Conservation (phyloP, 2,888 invertebrate genomes). For the Drosophila ustulata region DNA sequence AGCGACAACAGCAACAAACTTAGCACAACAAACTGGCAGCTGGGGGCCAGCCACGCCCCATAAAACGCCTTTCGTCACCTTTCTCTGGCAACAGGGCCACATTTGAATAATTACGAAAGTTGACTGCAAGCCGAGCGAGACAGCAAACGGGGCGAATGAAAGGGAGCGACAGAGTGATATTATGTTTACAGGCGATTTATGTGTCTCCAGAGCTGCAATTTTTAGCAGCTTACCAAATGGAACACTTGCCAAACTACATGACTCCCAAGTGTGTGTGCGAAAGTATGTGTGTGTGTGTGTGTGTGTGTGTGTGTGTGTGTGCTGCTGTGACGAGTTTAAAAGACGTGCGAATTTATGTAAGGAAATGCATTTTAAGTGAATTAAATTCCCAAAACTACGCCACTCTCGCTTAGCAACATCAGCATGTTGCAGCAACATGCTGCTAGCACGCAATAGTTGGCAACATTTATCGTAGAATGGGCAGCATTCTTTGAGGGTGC, state of each 20-base stretch:
- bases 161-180: constrained; percentile 4
- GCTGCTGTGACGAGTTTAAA: constrained; percentile 18
- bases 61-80: constrained; percentile 59
- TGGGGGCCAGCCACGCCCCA: constrained; percentile 39
- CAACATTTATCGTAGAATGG: constrained; percentile 13
- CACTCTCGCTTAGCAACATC: constrained; percentile 22
- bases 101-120: constrained; percentile 78
- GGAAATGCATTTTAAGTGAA: constrained; percentile 65
- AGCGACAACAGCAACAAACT: constrained; percentile 27
- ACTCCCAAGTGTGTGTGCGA: constrained; percentile 8
- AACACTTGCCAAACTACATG: constrained; percentile 16
- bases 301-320: constrained; percentile 3
- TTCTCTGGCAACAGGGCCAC: constrained; percentile 24
- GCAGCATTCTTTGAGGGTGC: constrained; percentile 37
- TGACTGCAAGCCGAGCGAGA: constrained; percentile 33
- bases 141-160: neutral
- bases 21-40: constrained; percentile 49
- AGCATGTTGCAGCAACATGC: constrained; percentile 56
- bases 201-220: constrained; percentile 56
- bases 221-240: constrained; percentile 49
- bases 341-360: constrained; percentile 62
- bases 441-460: constrained; percentile 17
- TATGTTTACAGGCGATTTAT: constrained; percentile 61
- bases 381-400: constrained; percentile 56
- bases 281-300: constrained; percentile 6